Percentiles rank a stretch among this genome's conserved stretches.
Conservation (phyloP, 2,113 vertebrate genomes). For the Dolichotis patagonum region DNA sequence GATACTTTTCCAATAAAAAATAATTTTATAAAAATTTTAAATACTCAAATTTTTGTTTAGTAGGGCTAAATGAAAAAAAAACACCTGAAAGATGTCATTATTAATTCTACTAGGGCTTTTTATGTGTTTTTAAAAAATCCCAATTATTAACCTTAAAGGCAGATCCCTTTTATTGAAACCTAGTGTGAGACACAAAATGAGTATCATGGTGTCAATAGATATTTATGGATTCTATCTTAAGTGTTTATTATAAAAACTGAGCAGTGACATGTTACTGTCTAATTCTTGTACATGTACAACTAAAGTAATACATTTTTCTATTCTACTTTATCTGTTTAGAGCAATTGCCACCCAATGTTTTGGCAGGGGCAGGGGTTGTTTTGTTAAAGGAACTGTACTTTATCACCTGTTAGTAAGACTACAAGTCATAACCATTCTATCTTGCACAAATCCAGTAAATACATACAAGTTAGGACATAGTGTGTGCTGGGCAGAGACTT, state of each 20-base stretch:
- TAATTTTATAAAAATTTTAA: background rate
- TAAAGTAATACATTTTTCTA: background rate
- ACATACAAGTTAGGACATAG: background rate
- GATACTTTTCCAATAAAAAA: background rate
- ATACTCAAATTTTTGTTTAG: background rate
- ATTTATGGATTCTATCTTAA: background rate
- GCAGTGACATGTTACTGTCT: background rate
- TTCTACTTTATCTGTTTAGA: background rate
- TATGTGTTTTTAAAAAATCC: background rate
- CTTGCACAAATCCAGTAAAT: background rate
- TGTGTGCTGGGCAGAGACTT: background rate
- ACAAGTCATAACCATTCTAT: background rate
- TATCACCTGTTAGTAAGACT: background rate
- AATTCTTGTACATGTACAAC: background rate
- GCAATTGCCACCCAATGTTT: background rate
- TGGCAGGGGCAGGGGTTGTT: background rate
- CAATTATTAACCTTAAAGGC: background rate
- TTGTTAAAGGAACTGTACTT: background rate
- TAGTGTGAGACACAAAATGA: background rate
- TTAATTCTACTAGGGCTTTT: background rate
- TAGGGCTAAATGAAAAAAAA: background rate
- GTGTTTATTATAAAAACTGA: background rate
- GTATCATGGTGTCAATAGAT: background rate
- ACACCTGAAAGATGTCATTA: background rate
- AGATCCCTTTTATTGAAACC: background rate